Evolutionary conservation across 2,113 vertebrate species (phyloP).

Genomic region (Sinocyclocheilus rhinocerous): DNA sequence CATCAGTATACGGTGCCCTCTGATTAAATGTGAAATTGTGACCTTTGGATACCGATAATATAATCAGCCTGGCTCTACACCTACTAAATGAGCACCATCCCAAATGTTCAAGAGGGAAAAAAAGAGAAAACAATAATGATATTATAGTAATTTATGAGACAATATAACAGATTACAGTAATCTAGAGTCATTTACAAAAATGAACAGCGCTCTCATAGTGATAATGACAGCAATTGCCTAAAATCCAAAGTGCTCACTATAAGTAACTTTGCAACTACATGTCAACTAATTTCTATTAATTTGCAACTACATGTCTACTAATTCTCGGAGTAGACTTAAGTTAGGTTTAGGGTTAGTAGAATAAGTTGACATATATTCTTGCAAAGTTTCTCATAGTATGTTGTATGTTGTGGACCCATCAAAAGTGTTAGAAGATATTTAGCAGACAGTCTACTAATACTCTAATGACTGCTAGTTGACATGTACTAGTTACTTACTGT

Average conservation of each 20-base stretch:
- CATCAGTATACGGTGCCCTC: neutral
- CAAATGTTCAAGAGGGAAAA: neutral
- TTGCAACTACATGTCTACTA: no score
- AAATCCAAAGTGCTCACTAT: neutral
- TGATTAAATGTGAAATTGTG: neutral
- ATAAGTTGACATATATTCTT: no score
- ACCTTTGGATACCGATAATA: neutral
- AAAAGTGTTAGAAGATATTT: no score
- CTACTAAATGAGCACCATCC: neutral
- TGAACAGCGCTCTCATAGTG: neutral
- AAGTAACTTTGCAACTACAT: no score
- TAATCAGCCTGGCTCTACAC: neutral
- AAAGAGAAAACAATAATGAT: neutral
- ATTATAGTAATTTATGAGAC: neutral
- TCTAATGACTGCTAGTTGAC: no score
- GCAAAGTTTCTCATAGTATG: no score
- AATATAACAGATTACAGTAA: conserved; percentile 11
- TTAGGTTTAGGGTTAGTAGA: no score
- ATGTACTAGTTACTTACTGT: no score
- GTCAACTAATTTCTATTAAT: no score
- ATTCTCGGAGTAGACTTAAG: no score
- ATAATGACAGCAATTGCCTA: conserved; percentile 24
- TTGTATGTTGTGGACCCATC: no score
- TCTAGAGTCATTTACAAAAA: conserved; percentile 19
- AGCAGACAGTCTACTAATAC: no score